A percentile compares a stretch with the other conserved stretches of the same genome.
These are phyloP conservation scores for Drosophila cognata DNA, from an alignment of 2,888 invertebrate species.

Conservation along the genomic window DNA sequence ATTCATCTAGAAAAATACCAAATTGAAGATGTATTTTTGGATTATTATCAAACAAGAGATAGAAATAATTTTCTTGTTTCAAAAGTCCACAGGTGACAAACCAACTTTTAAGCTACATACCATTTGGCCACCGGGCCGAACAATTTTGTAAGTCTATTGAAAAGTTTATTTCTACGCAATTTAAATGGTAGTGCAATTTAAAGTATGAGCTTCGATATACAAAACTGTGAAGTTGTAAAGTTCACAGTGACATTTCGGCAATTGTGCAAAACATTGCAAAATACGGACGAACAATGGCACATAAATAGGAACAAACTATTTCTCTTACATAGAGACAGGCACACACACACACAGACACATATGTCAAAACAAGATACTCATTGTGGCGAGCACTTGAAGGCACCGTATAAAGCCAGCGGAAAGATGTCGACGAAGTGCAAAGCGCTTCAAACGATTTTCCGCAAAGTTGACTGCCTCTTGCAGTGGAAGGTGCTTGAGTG, in stretches of 20 bases:
- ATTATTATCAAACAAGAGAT: neutral
- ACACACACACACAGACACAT: slow-evolving; percentile 15
- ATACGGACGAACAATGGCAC: slow-evolving; percentile 24
- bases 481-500: slow-evolving; percentile 75
- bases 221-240: slow-evolving; percentile 52
- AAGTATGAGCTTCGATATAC: slow-evolving; percentile 1
- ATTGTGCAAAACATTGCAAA: slow-evolving; percentile 60
- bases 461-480: slow-evolving; percentile 79
- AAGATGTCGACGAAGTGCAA: slow-evolving; percentile 80
- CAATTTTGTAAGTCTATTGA: neutral
- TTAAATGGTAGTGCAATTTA: slow-evolving; percentile 3
- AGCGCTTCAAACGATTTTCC: slow-evolving; percentile 80
- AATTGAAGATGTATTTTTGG: neutral
- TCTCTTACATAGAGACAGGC: slow-evolving; percentile 5
- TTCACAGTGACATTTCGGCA: slow-evolving; percentile 66
- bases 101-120: neutral
- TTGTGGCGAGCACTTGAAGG: slow-evolving; percentile 46
- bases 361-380: slow-evolving; percentile 14
- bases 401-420: slow-evolving; percentile 58
- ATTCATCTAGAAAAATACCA: no score
- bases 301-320: slow-evolving; percentile 7
- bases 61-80: neutral
- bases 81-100: neutral
- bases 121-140: neutral
- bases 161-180: neutral